Evolutionary conservation across 1,140 invertebrate species (phyloP), one percentile per base, ranked within the genome.

Genomic region (Zaprionus lachaisei): DNA sequence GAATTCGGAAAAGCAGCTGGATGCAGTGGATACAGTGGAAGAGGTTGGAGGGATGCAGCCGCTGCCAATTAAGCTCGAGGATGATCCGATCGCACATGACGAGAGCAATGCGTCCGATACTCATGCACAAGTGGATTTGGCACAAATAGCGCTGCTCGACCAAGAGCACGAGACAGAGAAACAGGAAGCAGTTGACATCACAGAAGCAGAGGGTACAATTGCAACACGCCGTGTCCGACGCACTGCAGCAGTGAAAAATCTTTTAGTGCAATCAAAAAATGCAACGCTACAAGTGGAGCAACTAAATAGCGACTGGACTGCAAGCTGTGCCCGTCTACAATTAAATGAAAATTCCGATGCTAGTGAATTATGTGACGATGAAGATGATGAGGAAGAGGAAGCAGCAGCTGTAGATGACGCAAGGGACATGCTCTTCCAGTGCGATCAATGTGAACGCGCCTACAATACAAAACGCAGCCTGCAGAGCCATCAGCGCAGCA

Each of bases 391-490:
- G 3, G 24, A 56, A 11, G 44, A 14, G 14, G 38, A 41, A n/a
- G 15, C 38, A 14, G 4, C 12, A n/a, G 47, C 47, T 17, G 41
- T 74, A 14, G 76, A 66, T 12, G 68, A 81, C 7, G 49, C 84
- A 0, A 79, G 73, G 47, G 86, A 92, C 17, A 84, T 92, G 79
- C 83, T 86, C 2, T 92, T 91, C 44, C 80, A 77, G 41, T 92
- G 91, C 54, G 81, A 79, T 38, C 68, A 77, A 28, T 92, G 91
- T 54, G 81, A 86, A 11, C 75, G 91, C 11, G 80, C 80, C 7
- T 92, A 92, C 68, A 79, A 66, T 24, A 80, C 68, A 14, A 92
- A 91, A 55, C 91, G 82, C 6, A 90, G 91, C 15, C 77, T 92
- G 15, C 74, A 90, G 44, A 80, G 77, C 5, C 91, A 92, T 28